Evolutionary conservation across 2,797 vertebrate genomes (phyloP).

Genomic region (Epinephelus malabaricus): DNA sequence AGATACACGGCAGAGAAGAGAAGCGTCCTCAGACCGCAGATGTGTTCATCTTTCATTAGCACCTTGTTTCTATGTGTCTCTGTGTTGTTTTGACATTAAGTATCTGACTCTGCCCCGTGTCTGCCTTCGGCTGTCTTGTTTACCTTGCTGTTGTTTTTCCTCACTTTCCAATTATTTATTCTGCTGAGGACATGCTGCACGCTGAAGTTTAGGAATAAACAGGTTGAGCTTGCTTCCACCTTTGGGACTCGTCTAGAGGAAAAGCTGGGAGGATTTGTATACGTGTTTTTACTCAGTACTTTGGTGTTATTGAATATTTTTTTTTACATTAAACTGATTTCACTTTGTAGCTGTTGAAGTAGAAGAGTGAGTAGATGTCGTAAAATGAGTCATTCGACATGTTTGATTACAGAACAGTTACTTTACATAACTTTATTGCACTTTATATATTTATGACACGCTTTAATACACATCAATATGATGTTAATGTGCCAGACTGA

Average conservation of each 20-base stretch:
- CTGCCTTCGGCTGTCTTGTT: slow-evolving; percentile 25
- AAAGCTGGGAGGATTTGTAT: neutral
- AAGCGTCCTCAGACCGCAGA: slow-evolving; percentile 45
- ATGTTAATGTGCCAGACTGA: too few species aligned
- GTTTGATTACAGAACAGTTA: neutral
- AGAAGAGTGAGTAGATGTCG: neutral
- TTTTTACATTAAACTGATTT: neutral
- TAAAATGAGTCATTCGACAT: neutral
- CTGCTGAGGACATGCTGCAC: slow-evolving; percentile 4
- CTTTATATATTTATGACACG: neutral
- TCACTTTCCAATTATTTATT: slow-evolving; percentile 17
- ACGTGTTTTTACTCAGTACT: neutral
- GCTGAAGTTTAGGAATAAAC: neutral
- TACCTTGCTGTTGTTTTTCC: slow-evolving; percentile 18
- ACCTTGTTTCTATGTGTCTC: slow-evolving; percentile 30
- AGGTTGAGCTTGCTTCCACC: neutral
- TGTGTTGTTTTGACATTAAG: slow-evolving; percentile 40
- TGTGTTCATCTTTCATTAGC: slow-evolving; percentile 65
- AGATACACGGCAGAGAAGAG: slow-evolving; percentile 40
- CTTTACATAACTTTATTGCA: neutral
- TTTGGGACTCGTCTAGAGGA: neutral
- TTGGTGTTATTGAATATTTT: neutral
- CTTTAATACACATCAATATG: neutral
- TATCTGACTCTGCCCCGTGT: slow-evolving; percentile 1
- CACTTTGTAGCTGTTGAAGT: neutral